Conservation (phyloP, 2,113 vertebrate genomes). For the Rhynchopsitta pachyrhyncha region DNA sequence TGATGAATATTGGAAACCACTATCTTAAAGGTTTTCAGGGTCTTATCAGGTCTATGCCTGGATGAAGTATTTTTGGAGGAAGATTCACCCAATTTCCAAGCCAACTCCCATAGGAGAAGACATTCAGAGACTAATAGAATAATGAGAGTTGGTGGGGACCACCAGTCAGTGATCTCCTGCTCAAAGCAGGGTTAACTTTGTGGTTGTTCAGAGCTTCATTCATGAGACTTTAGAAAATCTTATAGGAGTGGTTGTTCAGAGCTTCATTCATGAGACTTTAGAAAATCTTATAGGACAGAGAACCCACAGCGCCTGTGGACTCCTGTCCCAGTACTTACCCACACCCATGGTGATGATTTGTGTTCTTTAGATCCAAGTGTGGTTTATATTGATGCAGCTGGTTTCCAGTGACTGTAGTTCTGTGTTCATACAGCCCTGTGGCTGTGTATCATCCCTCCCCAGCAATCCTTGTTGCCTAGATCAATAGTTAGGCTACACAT, state of each 20-base stretch:
- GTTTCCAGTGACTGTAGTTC: not conserved
- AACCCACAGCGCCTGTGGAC: not conserved
- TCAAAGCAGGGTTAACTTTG: not conserved
- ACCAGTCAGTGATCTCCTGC: not conserved
- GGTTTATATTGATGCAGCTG: not conserved
- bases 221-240: not conserved
- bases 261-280: not conserved
- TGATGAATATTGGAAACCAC: not conserved
- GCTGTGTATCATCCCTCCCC: accelerated
- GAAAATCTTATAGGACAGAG: not conserved
- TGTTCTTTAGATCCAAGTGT: not conserved
- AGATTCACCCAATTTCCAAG: not conserved
- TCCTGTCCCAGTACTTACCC: not conserved
- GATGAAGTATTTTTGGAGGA: not conserved
- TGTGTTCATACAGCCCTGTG: not conserved
- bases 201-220: not conserved
- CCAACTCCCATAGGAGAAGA: not conserved
- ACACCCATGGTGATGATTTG: not conserved
- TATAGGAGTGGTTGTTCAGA: not conserved
- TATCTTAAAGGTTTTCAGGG: not conserved
- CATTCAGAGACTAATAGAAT: not conserved
- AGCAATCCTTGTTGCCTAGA: not conserved
- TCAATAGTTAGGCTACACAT: not conserved
- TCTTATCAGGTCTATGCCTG: not conserved
- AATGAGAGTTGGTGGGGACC: not conserved